Evolutionary conservation across 1,140 invertebrate species (phyloP).

Genomic region (Drosophila miranda): DNA sequence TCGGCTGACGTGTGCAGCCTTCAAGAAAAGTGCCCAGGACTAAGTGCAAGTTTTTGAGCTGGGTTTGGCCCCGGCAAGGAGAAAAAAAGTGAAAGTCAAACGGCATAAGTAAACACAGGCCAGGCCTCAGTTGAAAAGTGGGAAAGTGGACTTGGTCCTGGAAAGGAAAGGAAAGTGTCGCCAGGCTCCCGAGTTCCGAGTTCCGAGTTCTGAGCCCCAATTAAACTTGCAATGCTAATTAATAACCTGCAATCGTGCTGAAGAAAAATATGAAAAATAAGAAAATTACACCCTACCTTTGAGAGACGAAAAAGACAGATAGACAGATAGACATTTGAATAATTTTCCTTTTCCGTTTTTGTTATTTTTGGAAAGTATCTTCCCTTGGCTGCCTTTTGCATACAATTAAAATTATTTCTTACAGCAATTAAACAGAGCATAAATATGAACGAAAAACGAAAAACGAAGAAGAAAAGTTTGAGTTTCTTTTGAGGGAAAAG

Average conservation of each 20-base stretch:
- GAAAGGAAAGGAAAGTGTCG: conserved; percentile 52
- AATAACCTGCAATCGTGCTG: conserved; percentile 63
- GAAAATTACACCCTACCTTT: not conserved
- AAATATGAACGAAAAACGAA: conserved; percentile 22
- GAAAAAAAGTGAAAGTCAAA: conserved; percentile 68
- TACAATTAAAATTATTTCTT: conserved; percentile 50
- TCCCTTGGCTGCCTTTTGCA: conserved; percentile 13
- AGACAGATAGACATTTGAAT: conserved; percentile 31
- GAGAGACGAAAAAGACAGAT: too few relatives aligned
- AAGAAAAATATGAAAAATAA: conserved; percentile 23
- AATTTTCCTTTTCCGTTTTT: conserved; percentile 24
- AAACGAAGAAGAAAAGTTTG: conserved; percentile 20
- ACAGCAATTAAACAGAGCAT: conserved; percentile 57
- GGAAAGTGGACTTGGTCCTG: conserved; percentile 8
- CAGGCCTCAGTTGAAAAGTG: not conserved
- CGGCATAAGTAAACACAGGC: conserved; percentile 70
- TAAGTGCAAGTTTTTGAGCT: conserved; percentile 54
- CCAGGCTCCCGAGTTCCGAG: conserved; percentile 1
- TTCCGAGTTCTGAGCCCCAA: conserved; percentile 23
- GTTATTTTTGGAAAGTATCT: conserved; percentile 27
- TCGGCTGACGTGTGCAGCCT: conserved; percentile 64
- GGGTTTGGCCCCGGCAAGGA: conserved; percentile 14
- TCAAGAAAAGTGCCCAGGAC: conserved; percentile 66
- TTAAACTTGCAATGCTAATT: conserved; percentile 71
- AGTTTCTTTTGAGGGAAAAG: conserved; percentile 16